Conservation (phyloP, 2,113 vertebrate species). For the Dolichotis patagonum region DNA sequence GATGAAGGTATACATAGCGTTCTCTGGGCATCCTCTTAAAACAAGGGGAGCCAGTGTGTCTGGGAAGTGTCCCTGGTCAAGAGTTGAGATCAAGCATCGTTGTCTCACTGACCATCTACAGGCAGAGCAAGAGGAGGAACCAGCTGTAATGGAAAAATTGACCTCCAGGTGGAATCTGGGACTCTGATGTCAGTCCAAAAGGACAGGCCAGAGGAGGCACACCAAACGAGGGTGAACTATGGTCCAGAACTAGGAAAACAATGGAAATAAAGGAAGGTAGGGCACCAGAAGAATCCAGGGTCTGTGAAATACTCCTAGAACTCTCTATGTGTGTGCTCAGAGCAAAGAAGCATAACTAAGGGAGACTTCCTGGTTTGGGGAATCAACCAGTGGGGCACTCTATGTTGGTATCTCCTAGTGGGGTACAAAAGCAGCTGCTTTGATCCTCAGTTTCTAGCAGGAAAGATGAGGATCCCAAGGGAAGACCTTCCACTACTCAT, state of each 20-base stretch:
- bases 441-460: background rate
- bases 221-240: background rate
- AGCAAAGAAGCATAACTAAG: background rate
- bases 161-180: background rate
- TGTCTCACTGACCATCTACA: background rate
- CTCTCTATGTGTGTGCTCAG: background rate
- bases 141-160: background rate
- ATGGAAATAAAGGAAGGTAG: background rate
- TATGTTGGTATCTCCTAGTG: background rate
- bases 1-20: too few species aligned
- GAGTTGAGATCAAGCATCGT: background rate
- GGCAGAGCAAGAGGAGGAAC: background rate
- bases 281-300: background rate
- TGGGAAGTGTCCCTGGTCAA: background rate
- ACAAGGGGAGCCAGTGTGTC: background rate
- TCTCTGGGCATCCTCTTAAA: background rate
- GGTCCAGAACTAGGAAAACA: too few species aligned
- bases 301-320: fast-evolving
- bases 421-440: background rate
- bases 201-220: background rate
- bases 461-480: background rate
- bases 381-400: background rate
- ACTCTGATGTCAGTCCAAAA: background rate
- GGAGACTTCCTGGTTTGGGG: background rate
- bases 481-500: too few species aligned